phyloP scores from a whole-genome alignment of 2,113 vertebrate species.

The Alces alces region DNA sequence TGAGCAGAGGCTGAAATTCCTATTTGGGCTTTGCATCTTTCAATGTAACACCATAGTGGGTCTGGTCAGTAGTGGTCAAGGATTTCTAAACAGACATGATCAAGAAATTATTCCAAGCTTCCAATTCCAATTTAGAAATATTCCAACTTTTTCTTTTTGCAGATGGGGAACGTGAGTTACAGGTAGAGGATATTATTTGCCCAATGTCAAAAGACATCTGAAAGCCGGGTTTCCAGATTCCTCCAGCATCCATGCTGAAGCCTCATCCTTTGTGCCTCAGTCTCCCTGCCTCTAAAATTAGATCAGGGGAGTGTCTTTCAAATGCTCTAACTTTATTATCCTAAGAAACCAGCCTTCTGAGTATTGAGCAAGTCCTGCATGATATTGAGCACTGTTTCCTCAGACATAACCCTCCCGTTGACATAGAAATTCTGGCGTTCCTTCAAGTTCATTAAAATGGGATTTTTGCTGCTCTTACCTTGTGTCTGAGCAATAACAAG shows the following conservation, averaged over 20 bases:
- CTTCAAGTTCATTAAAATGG: slow-evolving; percentile 23
- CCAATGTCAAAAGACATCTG: not conserved
- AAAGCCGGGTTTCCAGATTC: not conserved
- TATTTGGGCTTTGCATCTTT: not conserved
- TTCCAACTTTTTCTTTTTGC: not conserved
- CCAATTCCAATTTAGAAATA: not conserved
- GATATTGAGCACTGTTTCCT: not conserved
- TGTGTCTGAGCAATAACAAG: not conserved
- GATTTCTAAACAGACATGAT: not conserved
- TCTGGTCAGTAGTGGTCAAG: not conserved
- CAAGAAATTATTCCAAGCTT: not conserved
- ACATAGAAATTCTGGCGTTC: not conserved
- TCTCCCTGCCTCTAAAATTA: not conserved
- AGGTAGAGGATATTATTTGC: not conserved
- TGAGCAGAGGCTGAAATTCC: not conserved
- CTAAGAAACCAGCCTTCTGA: not conserved
- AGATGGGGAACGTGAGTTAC: not conserved
- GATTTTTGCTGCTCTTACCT: slow-evolving; percentile 3
- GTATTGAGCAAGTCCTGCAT: not conserved
- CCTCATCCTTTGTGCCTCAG: not conserved
- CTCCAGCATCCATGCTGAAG: too few species aligned
- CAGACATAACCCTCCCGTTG: not conserved
- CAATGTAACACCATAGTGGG: not conserved
- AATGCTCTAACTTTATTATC: not conserved
- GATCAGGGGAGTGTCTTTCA: not conserved